Conservation (phyloP, 2,113 vertebrate genomes). For the Thamnaconus septentrionalis region DNA sequence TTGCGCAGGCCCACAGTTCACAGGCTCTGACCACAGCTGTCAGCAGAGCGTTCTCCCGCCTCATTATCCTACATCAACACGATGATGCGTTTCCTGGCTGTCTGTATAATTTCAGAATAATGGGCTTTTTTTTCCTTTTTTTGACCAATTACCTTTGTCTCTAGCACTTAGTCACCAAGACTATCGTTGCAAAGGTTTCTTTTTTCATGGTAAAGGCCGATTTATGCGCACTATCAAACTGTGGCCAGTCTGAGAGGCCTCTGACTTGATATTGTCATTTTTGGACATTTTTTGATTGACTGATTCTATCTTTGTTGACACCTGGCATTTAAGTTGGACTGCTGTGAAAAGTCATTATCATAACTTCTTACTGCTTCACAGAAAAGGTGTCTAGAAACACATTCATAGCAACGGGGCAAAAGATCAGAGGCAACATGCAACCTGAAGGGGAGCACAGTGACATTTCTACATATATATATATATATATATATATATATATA, state of each 20-base stretch:
- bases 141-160: not conserved
- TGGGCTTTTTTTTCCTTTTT: not conserved
- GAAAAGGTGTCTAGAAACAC: not conserved
- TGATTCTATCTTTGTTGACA: not conserved
- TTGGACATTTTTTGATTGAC: not conserved
- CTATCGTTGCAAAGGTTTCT: too few relatives aligned
- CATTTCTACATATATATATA: too few relatives aligned
- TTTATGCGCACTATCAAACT: too few relatives aligned
- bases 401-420: not conserved
- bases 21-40: constrained; percentile 45
- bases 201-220: too few relatives aligned
- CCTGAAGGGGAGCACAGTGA: not conserved
- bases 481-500: too few relatives aligned
- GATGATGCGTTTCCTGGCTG: constrained; percentile 10
- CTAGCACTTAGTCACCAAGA: too few relatives aligned
- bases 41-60: constrained; percentile 30
- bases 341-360: constrained; percentile 12
- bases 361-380: not conserved
- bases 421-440: not conserved
- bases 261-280: too few relatives aligned
- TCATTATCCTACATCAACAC: constrained; percentile 12
- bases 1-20: constrained; percentile 48
- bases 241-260: too few relatives aligned
- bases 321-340: not conserved
- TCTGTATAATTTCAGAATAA: constrained; percentile 9